A percentile compares a stretch with the other conserved stretches of the same genome.
These are phyloP conservation scores for Hippocampus mohnikei DNA, from an alignment of 2,113 vertebrate species.

Conservation along the genomic window DNA sequence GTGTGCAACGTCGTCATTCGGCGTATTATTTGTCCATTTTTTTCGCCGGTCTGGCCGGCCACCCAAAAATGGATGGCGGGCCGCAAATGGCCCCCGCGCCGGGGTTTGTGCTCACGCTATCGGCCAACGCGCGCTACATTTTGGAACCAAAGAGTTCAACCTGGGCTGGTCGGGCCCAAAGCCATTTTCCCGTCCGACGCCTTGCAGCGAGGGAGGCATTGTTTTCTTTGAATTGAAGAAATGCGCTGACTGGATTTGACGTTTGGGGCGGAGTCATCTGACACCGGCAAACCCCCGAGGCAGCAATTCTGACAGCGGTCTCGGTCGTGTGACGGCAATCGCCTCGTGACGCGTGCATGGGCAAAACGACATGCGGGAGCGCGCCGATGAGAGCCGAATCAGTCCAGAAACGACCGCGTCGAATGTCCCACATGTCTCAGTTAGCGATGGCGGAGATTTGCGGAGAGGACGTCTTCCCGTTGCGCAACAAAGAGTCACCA, in stretches of 20 bases:
- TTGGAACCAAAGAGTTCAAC: too few species aligned
- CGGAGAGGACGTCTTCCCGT: not conserved
- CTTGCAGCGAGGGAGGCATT: too few species aligned
- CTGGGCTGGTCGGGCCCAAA: too few species aligned
- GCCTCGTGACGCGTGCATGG: conserved; percentile 45
- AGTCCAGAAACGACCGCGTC: not conserved
- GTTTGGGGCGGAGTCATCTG: not conserved
- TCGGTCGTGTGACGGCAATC: conserved; percentile 29
- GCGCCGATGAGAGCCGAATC: not conserved
- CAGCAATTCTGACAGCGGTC: conserved; percentile 34
- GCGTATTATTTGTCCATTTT: too few species aligned
- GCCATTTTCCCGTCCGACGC: too few species aligned
- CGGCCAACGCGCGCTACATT: too few species aligned
- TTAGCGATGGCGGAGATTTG: not conserved
- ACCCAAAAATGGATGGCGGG: too few species aligned
- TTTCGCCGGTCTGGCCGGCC: too few species aligned
- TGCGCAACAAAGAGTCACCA: not conserved
- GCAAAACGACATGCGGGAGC: conserved; percentile 21
- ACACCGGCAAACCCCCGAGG: conserved; percentile 16
- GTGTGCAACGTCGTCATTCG: not conserved
- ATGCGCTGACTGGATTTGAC: not conserved
- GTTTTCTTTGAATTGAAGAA: not conserved
- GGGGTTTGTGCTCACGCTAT: too few species aligned
- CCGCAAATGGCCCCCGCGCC: too few species aligned
- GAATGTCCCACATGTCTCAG: not conserved